Conservation (phyloP, 2,113 vertebrate species). For the Actinemys pallida region DNA sequence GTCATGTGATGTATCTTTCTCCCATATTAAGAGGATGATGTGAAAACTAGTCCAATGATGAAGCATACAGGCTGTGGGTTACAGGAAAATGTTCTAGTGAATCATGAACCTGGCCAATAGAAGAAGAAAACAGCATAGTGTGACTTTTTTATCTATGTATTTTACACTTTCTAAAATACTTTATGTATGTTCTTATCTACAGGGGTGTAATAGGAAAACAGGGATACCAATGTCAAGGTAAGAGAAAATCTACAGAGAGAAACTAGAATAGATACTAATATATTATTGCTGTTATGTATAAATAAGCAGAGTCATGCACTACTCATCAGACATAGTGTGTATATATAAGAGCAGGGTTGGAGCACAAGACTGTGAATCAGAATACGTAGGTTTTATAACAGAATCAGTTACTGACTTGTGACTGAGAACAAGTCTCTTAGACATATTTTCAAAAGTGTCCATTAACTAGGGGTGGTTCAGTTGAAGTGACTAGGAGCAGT, state of each 20-base stretch:
- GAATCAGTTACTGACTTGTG: background rate
- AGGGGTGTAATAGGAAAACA: constrained; percentile 99
- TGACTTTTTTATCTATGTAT: background rate
- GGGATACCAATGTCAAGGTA: constrained; percentile 99
- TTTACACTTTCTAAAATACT: constrained; percentile 34
- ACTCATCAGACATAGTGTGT: background rate
- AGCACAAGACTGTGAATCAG: background rate
- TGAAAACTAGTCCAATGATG: background rate
- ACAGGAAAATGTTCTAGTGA: background rate
- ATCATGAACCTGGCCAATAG: background rate
- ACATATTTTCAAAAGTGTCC: background rate
- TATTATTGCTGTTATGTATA: background rate
- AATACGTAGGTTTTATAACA: background rate
- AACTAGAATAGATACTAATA: background rate
- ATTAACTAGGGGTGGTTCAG: background rate
- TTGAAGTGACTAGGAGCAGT: background rate
- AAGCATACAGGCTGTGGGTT: background rate
- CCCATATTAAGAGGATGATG: background rate
- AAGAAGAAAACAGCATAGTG: background rate
- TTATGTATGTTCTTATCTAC: constrained; percentile 73
- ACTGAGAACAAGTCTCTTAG: background rate
- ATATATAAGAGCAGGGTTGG: background rate
- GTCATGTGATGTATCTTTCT: background rate
- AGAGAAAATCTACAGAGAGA: constrained; percentile 61
- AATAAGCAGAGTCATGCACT: background rate